Conservation (phyloP, 1,140 invertebrate genomes). For the Meloidogyne hapla region DNA sequence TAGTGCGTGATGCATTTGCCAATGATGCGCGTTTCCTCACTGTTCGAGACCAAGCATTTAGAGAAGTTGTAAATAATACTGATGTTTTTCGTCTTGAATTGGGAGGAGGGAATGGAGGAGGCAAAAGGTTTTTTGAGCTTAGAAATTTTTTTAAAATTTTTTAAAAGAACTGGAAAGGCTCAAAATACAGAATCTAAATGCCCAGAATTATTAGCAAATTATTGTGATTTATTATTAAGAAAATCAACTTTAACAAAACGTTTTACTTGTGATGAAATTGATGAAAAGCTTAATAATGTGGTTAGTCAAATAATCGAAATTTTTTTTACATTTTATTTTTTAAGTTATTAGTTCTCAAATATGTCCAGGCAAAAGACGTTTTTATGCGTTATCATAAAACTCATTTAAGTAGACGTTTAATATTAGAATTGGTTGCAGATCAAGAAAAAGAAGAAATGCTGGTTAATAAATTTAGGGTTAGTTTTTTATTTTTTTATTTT, state of each 20-base stretch:
- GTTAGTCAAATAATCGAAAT: conserved; percentile 66
- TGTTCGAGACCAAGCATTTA: conserved; percentile 94
- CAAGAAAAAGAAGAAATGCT: conserved; percentile 99
- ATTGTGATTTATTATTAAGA: conserved; percentile 97
- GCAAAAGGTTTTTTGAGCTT: not conserved
- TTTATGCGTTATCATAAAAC: conserved; percentile 99
- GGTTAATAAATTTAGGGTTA: conserved; percentile 73
- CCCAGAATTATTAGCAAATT: conserved; percentile 96
- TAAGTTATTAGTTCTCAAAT: conserved; percentile 88
- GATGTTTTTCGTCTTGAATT: conserved; percentile 86
- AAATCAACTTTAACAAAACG: conserved; percentile 93
- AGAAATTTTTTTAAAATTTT: not conserved
- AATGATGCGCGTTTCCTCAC: conserved; percentile 96
- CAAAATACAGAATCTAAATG: conserved; percentile 81
- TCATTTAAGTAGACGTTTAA: conserved; percentile 89
- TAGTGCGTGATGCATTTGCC: conserved; percentile 90
- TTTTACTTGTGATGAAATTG: conserved; percentile 94
- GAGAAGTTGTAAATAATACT: conserved; percentile 95
- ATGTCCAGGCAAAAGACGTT: conserved; percentile 98
- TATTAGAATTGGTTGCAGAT: conserved; percentile 92
- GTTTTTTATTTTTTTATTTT: conserved; percentile 36
- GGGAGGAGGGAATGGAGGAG: conserved; percentile 69
- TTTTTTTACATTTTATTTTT: conserved; percentile 47
- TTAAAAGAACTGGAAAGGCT: conserved; percentile 49
- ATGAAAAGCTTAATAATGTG: conserved; percentile 85